These are phyloP conservation scores for Spinibarbus caldwelli DNA, from an alignment of 2,797 vertebrate genomes.

Conservation along the genomic window DNA sequence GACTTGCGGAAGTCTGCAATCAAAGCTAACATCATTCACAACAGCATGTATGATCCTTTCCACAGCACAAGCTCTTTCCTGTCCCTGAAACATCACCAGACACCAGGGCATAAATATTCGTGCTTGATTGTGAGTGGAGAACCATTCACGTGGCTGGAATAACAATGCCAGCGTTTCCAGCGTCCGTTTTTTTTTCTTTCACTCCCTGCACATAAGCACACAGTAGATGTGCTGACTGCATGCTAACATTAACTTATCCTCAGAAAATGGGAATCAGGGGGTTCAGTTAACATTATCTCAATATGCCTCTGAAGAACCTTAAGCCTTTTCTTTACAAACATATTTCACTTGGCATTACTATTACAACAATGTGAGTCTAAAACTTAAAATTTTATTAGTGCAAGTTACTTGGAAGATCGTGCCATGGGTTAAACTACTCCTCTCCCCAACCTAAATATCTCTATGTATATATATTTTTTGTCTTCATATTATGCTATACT, in stretches of 20 bases:
- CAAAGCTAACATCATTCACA: conserved; percentile 16
- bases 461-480: too few relatives aligned
- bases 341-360: not conserved
- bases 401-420: not conserved
- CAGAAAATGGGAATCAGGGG: not conserved
- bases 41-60: conserved; percentile 1
- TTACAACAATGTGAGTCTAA: not conserved
- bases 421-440: not conserved
- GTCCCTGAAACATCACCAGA: conserved; percentile 47
- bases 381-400: not conserved
- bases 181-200: not conserved
- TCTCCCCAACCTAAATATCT: not conserved
- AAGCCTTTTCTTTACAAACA: not conserved
- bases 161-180: conserved; percentile 37
- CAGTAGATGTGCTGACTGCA: conserved; percentile 40
- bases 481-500: not conserved
- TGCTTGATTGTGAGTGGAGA: conserved; percentile 50
- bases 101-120: conserved; percentile 52
- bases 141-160: conserved; percentile 43
- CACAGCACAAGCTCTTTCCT: conserved; percentile 36
- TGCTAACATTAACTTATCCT: conserved; percentile 9
- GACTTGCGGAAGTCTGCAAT: not conserved
- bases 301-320: not conserved
- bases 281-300: conserved; percentile 1
- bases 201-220: conserved; percentile 37